These are phyloP conservation scores for Dendrolimus kikuchii DNA, from an alignment of 1,140 invertebrate species.

Conservation along the genomic window DNA sequence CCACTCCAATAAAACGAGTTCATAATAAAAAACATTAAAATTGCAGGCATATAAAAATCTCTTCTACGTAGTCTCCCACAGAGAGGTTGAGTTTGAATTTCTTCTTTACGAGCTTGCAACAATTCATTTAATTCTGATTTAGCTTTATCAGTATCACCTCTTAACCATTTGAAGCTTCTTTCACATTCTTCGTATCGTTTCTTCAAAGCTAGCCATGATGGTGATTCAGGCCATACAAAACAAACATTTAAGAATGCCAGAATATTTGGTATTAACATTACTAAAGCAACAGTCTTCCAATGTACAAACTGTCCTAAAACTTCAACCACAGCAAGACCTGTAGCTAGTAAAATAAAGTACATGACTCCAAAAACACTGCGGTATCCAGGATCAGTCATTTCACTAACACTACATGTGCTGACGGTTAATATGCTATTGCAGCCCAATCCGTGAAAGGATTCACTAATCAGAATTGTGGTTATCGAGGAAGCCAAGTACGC, in stretches of 20 bases:
- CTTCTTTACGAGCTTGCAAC: slow-evolving; percentile 3
- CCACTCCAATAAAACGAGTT: slow-evolving; percentile 13
- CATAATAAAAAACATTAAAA: slow-evolving; percentile 8
- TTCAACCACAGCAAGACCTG: slow-evolving; percentile 5
- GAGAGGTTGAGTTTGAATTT: background rate
- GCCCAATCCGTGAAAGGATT: slow-evolving; percentile 11
- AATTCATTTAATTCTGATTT: slow-evolving; percentile 7
- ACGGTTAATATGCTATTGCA: slow-evolving; percentile 8
- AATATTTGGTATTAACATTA: slow-evolving; percentile 4
- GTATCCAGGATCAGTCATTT: slow-evolving; percentile 8
- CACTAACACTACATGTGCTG: slow-evolving; percentile 4
- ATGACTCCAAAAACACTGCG: slow-evolving; percentile 1
- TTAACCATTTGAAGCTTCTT: slow-evolving; percentile 8
- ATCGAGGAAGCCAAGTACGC: slow-evolving; percentile 1
- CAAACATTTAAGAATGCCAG: slow-evolving; percentile 2
- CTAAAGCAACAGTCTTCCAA: slow-evolving; percentile 11
- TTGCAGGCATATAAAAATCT: slow-evolving; percentile 11
- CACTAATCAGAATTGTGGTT: slow-evolving; percentile 2
- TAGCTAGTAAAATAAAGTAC: slow-evolving; percentile 5
- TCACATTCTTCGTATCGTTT: slow-evolving; percentile 10
- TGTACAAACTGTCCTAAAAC: slow-evolving; percentile 10
- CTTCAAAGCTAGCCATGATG: slow-evolving; percentile 13
- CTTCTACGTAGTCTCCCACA: background rate
- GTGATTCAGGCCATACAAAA: slow-evolving; percentile 10
- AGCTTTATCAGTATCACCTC: slow-evolving; percentile 8